Conservation (phyloP, 2,888 invertebrate genomes). For the Subacronicta megacephala region DNA sequence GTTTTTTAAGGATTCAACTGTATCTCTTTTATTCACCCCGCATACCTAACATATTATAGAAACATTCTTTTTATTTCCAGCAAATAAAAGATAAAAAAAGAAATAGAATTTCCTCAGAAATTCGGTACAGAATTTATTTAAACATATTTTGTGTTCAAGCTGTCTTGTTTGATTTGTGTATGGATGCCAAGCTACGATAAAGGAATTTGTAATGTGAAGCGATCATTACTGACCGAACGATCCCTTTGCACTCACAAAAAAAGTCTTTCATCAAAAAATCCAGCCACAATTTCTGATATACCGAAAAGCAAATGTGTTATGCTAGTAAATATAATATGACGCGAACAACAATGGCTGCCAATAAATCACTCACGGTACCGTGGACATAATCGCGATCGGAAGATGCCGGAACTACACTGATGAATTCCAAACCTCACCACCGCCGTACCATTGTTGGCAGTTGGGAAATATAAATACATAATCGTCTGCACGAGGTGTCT, state of each 20-base stretch:
- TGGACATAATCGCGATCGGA: constrained; percentile 66
- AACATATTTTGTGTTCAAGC: not conserved
- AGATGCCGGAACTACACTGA: constrained; percentile 67
- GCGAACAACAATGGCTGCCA: constrained; percentile 62
- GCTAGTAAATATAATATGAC: constrained; percentile 66
- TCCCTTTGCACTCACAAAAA: constrained; percentile 25
- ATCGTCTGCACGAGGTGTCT: constrained; percentile 38
- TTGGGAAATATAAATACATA: constrained; percentile 45
- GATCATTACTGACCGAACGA: constrained; percentile 41
- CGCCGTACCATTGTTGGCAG: constrained; percentile 45
- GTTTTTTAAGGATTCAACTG: constrained; percentile 17
- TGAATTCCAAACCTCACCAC: constrained; percentile 62
- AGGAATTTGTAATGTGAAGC: constrained; percentile 40
- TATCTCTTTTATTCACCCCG: constrained; percentile 7
- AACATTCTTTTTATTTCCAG: not conserved
- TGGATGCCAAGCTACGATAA: constrained; percentile 37
- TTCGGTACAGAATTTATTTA: not conserved
- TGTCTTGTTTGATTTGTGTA: constrained; percentile 39
- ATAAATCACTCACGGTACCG: constrained; percentile 72
- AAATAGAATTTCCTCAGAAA: too few relatives aligned
- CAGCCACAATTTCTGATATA: constrained; percentile 54
- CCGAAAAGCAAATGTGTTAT: constrained; percentile 60
- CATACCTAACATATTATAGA: too few relatives aligned
- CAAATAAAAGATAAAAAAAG: too few relatives aligned
- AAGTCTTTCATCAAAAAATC: constrained; percentile 45